A percentile compares a stretch with the other conserved stretches of the same genome.
Conservation (phyloP, 2,888 invertebrate species). For the Lasioglossum figueresi region DNA sequence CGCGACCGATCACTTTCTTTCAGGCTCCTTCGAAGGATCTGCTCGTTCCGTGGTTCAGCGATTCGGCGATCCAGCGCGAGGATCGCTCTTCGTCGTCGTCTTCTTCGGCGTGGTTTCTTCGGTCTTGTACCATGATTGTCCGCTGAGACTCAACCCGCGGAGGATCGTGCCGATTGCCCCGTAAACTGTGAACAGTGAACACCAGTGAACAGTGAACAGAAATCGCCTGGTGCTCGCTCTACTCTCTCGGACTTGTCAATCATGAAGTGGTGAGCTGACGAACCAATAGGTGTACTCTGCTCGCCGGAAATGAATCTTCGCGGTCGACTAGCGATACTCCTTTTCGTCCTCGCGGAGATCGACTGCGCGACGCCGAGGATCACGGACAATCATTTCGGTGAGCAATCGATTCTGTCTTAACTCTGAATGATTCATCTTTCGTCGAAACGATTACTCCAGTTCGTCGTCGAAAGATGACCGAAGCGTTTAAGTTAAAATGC, state of each 20-base stretch:
- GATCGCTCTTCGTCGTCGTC: constrained; percentile 43
- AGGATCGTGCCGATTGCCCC: not conserved
- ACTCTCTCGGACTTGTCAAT: not conserved
- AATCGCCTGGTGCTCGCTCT: not conserved
- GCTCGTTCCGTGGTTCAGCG: constrained; percentile 30
- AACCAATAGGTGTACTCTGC: constrained; percentile 17
- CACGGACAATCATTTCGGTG: constrained; percentile 75
- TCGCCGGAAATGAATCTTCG: constrained; percentile 67
- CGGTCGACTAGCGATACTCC: constrained; percentile 60
- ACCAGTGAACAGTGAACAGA: not conserved
- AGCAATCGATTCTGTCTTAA: constrained; percentile 55
- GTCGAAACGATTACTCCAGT: not conserved
- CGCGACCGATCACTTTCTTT: constrained; percentile 75
- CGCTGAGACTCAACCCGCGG: not conserved
- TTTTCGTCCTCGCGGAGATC: constrained; percentile 63
- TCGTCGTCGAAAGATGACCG: not conserved
- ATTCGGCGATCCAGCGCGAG: constrained; percentile 39
- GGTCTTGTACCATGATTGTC: constrained; percentile 18
- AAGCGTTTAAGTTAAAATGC: not conserved
- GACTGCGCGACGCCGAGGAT: constrained; percentile 73
- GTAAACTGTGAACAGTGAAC: not conserved
- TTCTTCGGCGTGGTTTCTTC: not conserved
- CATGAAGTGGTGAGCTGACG: constrained; percentile 8
- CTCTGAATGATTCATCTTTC: not conserved
- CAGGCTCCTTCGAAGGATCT: constrained; percentile 59